Evolutionary conservation across 23 tunicate genomes (phyloP).

Genomic region (Halocynthia aurantium): DNA sequence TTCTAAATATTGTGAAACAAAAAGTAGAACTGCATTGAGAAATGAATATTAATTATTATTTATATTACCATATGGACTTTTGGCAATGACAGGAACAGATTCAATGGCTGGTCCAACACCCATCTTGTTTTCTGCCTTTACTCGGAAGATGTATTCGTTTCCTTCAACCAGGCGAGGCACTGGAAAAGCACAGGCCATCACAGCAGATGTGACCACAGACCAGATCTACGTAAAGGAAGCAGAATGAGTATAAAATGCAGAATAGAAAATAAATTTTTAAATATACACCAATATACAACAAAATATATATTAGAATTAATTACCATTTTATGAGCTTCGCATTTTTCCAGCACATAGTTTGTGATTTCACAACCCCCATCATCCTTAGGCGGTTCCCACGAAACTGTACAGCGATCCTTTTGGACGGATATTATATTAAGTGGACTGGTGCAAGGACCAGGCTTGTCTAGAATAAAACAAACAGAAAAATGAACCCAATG

Average conservation of each 20-base stretch:
- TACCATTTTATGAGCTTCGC: constrained; percentile 29
- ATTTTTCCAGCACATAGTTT: constrained; percentile 30
- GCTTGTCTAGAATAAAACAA: constrained; percentile 6
- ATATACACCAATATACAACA: too few species aligned
- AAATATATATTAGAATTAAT: background rate
- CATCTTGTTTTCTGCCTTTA: constrained; percentile 41
- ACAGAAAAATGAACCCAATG: background rate
- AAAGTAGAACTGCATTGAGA: background rate
- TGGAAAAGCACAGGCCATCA: constrained; percentile 16
- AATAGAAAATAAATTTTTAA: too few species aligned
- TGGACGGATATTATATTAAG: constrained; percentile 18
- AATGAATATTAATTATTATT: background rate
- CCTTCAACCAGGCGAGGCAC: constrained; percentile 40
- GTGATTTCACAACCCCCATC: constrained; percentile 38
- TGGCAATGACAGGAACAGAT: constrained; percentile 27
- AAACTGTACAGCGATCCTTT: constrained; percentile 30
- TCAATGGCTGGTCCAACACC: constrained; percentile 45
- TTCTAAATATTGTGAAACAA: background rate
- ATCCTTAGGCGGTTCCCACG: constrained; percentile 30
- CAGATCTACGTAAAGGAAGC: background rate
- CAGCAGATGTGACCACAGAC: constrained; percentile 21
- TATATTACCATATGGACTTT: constrained; percentile 28
- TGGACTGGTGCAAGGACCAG: constrained; percentile 33
- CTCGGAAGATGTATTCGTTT: constrained; percentile 44
- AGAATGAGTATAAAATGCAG: too few species aligned